Evolutionary conservation across 1,140 invertebrate genomes (phyloP).

Genomic region (Brachionus koreanus): DNA sequence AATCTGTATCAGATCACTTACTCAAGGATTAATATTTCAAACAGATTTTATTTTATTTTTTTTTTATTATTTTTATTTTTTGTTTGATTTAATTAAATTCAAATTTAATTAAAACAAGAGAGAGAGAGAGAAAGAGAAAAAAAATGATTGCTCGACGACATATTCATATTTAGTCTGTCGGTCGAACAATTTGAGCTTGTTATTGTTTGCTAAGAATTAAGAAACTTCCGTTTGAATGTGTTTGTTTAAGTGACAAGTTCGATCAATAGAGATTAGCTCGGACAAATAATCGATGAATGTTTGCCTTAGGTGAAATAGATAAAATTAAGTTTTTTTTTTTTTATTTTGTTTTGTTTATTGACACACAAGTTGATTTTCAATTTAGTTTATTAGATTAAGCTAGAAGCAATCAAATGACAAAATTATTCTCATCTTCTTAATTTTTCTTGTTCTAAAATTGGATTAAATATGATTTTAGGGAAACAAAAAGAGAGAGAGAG

Average conservation of each 20-base stretch:
- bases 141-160: not conserved
- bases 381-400: not conserved
- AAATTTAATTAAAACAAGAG: conserved; percentile 33
- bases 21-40: conserved; percentile 39
- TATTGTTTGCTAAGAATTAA: not conserved
- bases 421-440: not conserved
- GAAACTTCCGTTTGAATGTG: not conserved
- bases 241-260: not conserved
- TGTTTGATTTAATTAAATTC: conserved; percentile 31
- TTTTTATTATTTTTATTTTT: not conserved
- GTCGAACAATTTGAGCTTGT: not conserved
- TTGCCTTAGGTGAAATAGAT: not conserved
- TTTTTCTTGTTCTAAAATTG: not conserved
- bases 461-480: not conserved
- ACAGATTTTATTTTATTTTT: not conserved
- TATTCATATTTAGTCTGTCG: not conserved
- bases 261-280: not conserved
- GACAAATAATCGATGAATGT: not conserved
- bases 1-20: conserved; percentile 34
- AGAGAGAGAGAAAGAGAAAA: too few relatives aligned
- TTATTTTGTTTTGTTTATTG: too few relatives aligned
- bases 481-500: not conserved
- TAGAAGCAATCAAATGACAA: not conserved
- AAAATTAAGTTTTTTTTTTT: not conserved
- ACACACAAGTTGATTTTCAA: not conserved